Evolutionary conservation across 1,140 invertebrate species (phyloP), one percentile per base, ranked within the genome.

Genomic region (Brachionus calyciflorus): DNA sequence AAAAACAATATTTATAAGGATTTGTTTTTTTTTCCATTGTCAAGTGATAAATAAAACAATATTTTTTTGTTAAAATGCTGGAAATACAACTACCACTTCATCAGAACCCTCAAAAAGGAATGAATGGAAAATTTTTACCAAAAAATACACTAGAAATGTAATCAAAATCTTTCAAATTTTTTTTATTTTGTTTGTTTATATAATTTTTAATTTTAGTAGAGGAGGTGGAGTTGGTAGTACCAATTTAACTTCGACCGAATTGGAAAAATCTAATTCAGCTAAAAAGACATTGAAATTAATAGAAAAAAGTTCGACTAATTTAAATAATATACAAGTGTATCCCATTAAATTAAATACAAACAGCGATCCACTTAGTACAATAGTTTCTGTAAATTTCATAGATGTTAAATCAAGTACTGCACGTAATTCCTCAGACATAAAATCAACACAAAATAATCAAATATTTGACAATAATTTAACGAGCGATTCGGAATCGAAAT

Each of bases 71-170:
- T 55, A 73, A 73, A 55, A 73, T 73, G 69, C 49, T 46, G 12
- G 69, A 73, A 51, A 73, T 73, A 49, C 69, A 73, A 73, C 30
- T 73, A 28, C 69, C 69, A 28, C 28, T 73, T 17, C 69, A 73
- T 73, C 69, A 73, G 44, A 65, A 21, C 33, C 60, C 17, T 65
- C 60, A 65, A 24, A 65, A 65, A 65, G 60, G 60, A 65, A 65
- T 65, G 69, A 73, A 73, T 49, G 69, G 69, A 73, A 73, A 73
- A 73, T 73, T 73, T 73, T 65, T 65, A 41, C 60, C 60, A 12
- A 65, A 65, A 65, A 65, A 65, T 41, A 44, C 60, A 65, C 46
- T 73, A 5, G 69, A 73, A 73, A 73, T 73, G 69, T 73, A 73
- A 26, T 1, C 12, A 60, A 33, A 60, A 21, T 17, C 0, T 0